Percentiles rank a stretch among this genome's conserved stretches.
Evolutionary conservation across 2,888 invertebrate genomes (phyloP).

Genomic region (Meliscaeva auricollis): DNA sequence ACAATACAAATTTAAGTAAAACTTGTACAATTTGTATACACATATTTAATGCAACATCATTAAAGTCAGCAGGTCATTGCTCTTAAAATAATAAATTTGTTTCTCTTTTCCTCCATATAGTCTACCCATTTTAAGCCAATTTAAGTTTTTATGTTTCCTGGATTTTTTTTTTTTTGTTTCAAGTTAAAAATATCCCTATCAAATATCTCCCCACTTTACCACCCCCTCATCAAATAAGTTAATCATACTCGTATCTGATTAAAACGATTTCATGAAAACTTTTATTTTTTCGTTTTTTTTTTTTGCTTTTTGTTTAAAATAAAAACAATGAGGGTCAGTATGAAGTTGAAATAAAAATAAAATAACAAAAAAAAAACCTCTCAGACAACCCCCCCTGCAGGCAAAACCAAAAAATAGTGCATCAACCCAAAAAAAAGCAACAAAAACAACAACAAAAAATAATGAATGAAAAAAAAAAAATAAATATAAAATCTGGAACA

Average conservation of each 20-base stretch:
- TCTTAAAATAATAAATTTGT: background rate
- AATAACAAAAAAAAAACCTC: conserved; percentile 11
- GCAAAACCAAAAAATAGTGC: conserved; percentile 32
- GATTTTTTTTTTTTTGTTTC: background rate
- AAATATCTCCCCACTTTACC: background rate
- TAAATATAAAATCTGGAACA: conserved; percentile 32
- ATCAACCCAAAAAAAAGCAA: conserved; percentile 3
- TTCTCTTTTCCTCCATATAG: background rate
- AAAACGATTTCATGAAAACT: conserved; percentile 26
- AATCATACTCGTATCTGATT: conserved; percentile 33
- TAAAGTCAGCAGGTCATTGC: background rate
- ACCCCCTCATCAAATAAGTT: conserved; percentile 26
- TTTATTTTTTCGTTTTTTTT: conserved; percentile 3
- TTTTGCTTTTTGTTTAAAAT: background rate
- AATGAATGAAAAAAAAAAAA: background rate
- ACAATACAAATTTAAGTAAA: background rate
- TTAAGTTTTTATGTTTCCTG: background rate
- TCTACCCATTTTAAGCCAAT: background rate
- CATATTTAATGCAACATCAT: background rate
- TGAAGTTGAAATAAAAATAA: conserved; percentile 13
- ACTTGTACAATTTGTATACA: background rate
- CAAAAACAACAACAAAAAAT: background rate
- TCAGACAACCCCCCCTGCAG: conserved; percentile 16
- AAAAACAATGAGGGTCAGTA: conserved; percentile 37
- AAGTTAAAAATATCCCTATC: background rate